phyloP scores from a whole-genome alignment of 2,888 invertebrate genomes.

The Nomada lathburiana region DNA sequence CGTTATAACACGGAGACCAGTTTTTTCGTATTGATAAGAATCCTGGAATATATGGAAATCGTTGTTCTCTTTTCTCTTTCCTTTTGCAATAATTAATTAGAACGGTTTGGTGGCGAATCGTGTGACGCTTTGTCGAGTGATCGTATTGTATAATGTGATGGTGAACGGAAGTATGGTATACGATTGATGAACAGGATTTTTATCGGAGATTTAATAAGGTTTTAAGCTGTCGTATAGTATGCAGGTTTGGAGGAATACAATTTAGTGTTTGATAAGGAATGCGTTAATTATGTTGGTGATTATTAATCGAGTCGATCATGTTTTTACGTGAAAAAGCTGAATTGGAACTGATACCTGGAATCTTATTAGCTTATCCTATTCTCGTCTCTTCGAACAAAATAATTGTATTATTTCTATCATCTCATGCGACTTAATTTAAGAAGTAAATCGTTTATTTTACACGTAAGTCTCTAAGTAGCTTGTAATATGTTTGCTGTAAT shows the following conservation, averaged over 20 bases:
- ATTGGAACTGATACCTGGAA: no score
- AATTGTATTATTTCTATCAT: no score
- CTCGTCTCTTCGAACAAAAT: no score
- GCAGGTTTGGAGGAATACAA: background rate
- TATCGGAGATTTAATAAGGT: background rate
- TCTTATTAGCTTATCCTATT: no score
- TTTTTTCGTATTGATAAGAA: constrained; percentile 77
- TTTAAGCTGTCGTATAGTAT: no score
- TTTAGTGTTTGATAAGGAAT: background rate
- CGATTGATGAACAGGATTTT: background rate
- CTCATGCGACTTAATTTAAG: no score
- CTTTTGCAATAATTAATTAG: background rate
- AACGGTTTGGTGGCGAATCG: background rate
- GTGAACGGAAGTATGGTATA: no score
- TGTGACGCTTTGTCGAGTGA: background rate
- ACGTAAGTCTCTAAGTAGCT: background rate
- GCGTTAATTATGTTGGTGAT: no score
- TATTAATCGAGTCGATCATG: no score
- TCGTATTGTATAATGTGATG: background rate
- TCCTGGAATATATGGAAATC: constrained; percentile 65
- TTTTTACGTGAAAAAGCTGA: no score
- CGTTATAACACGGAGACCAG: constrained; percentile 82
- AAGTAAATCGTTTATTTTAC: background rate
- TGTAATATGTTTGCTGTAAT: background rate
- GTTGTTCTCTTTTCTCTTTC: background rate